These are phyloP conservation scores for Delia radicum DNA, from an alignment of 1,140 invertebrate genomes.

Conservation along the genomic window DNA sequence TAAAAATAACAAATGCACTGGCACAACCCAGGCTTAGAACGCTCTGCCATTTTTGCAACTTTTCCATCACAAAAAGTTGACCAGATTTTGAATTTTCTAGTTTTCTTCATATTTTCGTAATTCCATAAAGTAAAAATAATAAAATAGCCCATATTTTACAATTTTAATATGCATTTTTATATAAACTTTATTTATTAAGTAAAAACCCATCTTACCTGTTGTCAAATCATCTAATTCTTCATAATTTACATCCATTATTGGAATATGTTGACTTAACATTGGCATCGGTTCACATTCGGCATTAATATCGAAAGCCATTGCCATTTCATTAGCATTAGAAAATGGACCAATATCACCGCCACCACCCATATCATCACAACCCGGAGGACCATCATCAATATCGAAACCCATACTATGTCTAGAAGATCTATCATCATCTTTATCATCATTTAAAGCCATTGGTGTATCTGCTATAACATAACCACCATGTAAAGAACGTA, in stretches of 20 bases:
- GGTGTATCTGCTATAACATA: conserved; percentile 50
- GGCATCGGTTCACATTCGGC: conserved; percentile 51
- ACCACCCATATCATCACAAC: conserved; percentile 6
- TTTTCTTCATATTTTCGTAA: no score
- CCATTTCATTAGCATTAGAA: conserved; percentile 27
- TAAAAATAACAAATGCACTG: no score
- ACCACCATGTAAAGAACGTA: conserved; percentile 45
- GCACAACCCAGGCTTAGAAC: no score
- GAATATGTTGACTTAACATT: conserved; percentile 29
- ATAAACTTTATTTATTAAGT: no score
- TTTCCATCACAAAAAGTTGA: no score
- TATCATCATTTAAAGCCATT: conserved; percentile 32
- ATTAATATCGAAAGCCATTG: conserved; percentile 52
- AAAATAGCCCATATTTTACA: no score
- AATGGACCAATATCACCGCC: conserved; percentile 10
- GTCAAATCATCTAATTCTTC: conserved; percentile 47
- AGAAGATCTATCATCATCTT: not conserved
- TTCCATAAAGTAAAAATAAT: no score
- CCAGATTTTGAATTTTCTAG: no score
- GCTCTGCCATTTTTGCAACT: no score
- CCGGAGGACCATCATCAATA: conserved; percentile 25
- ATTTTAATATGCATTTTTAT: no score
- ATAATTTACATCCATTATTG: conserved; percentile 38
- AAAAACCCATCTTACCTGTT: conserved; percentile 9
- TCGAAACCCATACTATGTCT: not conserved